Evolutionary conservation across 2,113 vertebrate species (phyloP).

Genomic region (Amia ocellicauda): DNA sequence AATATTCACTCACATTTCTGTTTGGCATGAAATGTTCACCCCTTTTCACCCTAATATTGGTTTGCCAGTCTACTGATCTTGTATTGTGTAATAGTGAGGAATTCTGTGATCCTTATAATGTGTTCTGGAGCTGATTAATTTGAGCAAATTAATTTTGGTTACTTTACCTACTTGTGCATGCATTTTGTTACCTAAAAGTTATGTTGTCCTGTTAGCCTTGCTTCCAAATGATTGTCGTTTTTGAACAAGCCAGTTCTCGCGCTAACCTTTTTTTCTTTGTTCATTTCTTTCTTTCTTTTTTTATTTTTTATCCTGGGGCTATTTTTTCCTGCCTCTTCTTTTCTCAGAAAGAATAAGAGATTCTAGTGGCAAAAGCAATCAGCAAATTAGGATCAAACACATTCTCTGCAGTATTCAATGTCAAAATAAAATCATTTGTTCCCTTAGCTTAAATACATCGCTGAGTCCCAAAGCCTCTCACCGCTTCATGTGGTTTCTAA

Average conservation of each 20-base stretch:
- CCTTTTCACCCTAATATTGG: too few relatives aligned
- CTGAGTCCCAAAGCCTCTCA: conserved; percentile 40
- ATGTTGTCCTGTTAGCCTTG: conserved; percentile 31
- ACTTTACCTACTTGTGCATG: too few relatives aligned
- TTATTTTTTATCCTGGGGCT: conserved; percentile 53
- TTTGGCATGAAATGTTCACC: too few relatives aligned
- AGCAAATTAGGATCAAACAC: conserved; percentile 43
- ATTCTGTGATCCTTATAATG: too few relatives aligned
- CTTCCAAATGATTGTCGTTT: conserved; percentile 41
- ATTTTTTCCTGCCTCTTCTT: conserved; percentile 47
- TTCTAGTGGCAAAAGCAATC: conserved; percentile 61
- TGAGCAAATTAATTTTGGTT: too few relatives aligned
- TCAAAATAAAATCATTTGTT: conserved; percentile 54
- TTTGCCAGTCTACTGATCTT: too few relatives aligned
- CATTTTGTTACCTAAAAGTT: too few relatives aligned
- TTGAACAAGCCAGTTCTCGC: conserved; percentile 32
- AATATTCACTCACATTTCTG: too few relatives aligned
- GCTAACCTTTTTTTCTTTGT: conserved; percentile 52
- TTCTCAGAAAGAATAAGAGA: conserved; percentile 63
- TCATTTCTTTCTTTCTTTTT: conserved; percentile 52
- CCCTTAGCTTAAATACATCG: conserved; percentile 32
- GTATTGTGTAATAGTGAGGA: too few relatives aligned
- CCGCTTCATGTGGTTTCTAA: conserved; percentile 62
- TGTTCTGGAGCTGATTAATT: too few relatives aligned
- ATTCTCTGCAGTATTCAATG: conserved; percentile 51